These are phyloP conservation scores for Eulemur rufifrons DNA, from an alignment of 2,113 vertebrate species.

Conservation along the genomic window DNA sequence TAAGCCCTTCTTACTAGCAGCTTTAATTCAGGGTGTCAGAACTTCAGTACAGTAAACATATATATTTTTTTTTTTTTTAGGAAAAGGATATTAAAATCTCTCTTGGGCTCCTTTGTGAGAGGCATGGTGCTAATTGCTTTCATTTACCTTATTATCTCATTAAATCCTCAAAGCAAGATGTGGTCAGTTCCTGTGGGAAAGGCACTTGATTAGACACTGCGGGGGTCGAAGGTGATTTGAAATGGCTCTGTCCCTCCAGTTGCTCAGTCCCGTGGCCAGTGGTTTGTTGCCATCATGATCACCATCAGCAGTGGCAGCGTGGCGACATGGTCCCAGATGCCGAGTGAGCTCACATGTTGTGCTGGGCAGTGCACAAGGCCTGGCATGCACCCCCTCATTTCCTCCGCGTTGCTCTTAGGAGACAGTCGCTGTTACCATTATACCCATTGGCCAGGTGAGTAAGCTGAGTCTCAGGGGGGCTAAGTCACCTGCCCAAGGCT, in stretches of 20 bases:
- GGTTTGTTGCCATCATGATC: accelerated
- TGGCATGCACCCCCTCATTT: accelerated
- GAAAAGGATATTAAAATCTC: not conserved
- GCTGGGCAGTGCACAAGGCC: not conserved
- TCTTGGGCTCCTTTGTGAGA: not conserved
- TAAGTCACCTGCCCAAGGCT: not conserved
- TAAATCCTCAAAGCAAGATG: not conserved
- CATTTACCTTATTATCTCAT: not conserved
- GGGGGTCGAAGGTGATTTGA: not conserved
- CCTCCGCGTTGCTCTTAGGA: not conserved
- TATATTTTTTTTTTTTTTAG: not conserved
- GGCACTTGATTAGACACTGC: not conserved
- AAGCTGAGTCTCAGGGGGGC: not conserved
- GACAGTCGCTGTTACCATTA: not conserved
- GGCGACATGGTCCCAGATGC: not conserved
- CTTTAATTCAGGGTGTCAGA: not conserved
- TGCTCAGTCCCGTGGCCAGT: not conserved
- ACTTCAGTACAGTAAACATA: not conserved
- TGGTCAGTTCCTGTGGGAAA: not conserved
- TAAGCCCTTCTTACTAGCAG: not conserved
- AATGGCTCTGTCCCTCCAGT: not conserved
- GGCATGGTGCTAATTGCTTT: not conserved
- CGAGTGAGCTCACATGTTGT: not conserved
- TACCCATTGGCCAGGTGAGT: not conserved
- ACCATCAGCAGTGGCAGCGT: accelerated